phyloP scores from a whole-genome alignment of 2,888 invertebrate genomes.

The Scrobipalpa atriplicella region DNA sequence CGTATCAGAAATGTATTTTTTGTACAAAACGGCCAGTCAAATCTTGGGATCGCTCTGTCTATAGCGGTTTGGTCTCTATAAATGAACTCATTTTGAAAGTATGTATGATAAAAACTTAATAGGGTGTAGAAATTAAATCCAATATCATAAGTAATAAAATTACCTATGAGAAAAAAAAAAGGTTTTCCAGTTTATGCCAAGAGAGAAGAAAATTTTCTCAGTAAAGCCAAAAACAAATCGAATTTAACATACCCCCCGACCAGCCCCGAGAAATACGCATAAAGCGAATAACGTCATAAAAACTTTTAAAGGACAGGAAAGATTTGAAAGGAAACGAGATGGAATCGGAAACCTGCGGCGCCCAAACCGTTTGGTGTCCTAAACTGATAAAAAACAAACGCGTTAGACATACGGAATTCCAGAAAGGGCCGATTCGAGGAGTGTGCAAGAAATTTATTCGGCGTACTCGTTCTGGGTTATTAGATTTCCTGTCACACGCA shows the following conservation, averaged over 20 bases:
- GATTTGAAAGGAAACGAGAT: slow-evolving; percentile 27
- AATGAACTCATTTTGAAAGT: too few species aligned
- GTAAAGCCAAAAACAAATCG: neutral
- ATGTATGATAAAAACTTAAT: too few species aligned
- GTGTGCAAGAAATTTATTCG: slow-evolving; percentile 66
- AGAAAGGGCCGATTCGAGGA: slow-evolving; percentile 56
- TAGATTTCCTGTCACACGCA: slow-evolving; percentile 77
- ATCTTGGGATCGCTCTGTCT: too few species aligned
- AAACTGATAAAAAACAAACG: slow-evolving; percentile 32
- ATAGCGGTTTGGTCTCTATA: too few species aligned
- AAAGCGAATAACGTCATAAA: slow-evolving; percentile 18
- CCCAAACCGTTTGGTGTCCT: slow-evolving; percentile 29
- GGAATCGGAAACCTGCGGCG: slow-evolving; percentile 29
- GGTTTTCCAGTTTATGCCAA: neutral
- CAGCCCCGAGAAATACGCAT: slow-evolving; percentile 6
- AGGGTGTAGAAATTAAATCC: too few species aligned
- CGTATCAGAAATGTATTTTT: too few species aligned
- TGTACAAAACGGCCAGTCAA: too few species aligned
- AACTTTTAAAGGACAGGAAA: slow-evolving; percentile 24
- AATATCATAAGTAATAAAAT: too few species aligned
- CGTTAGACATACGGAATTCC: slow-evolving; percentile 43
- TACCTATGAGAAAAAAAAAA: too few species aligned
- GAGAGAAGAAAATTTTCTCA: neutral
- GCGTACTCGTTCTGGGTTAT: slow-evolving; percentile 68
- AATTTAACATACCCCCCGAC: neutral